Conservation (phyloP, 2,113 vertebrate genomes). For the Vicugna pacos region DNA sequence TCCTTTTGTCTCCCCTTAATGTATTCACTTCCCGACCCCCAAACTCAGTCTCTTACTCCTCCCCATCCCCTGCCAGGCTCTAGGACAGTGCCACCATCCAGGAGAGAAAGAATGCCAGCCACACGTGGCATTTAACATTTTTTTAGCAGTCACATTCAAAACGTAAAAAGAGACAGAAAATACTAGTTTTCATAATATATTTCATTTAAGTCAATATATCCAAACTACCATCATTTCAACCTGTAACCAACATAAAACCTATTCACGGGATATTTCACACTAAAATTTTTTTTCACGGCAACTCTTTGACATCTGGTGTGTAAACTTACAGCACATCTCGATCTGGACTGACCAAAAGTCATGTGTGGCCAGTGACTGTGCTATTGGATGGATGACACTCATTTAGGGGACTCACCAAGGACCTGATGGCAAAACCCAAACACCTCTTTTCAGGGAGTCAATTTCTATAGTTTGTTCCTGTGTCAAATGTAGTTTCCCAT, state of each 20-base stretch:
- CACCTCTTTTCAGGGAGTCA: neutral
- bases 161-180: neutral
- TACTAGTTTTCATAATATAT: neutral
- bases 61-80: accelerated
- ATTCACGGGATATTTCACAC: neutral
- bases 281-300: neutral
- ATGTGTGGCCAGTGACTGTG: accelerated
- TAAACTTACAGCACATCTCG: neutral
- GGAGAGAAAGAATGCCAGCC: neutral
- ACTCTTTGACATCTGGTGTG: neutral
- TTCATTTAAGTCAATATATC: neutral
- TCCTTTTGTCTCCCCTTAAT: neutral
- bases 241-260: neutral
- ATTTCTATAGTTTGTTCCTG: neutral
- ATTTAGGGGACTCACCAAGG: neutral
- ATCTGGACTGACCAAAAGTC: neutral
- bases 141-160: neutral
- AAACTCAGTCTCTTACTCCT: neutral
- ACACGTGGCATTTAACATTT: neutral
- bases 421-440: neutral
- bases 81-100: accelerated
- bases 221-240: neutral
- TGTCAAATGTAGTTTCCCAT: accelerated
- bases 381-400: accelerated
- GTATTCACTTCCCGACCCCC: neutral